Conservation (phyloP, 1,140 invertebrate genomes). For the Drosophila littoralis region DNA sequence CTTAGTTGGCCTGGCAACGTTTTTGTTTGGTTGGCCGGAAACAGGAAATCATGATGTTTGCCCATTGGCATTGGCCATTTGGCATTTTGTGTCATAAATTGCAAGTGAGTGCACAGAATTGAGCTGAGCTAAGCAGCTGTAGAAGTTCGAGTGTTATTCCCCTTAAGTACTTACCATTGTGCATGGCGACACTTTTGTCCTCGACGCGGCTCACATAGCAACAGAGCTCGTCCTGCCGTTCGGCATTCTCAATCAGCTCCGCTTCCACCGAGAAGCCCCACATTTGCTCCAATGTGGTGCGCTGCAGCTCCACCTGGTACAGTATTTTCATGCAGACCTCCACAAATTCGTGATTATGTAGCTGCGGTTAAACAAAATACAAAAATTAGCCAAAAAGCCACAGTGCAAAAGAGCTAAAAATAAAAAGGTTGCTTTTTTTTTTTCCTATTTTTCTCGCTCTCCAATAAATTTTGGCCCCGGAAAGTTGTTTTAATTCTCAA, state of each 20-base stretch:
- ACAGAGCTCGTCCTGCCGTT: constrained; percentile 97
- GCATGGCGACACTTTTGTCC: constrained; percentile 97
- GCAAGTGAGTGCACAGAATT: constrained; percentile 29
- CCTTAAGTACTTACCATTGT: constrained; percentile 90
- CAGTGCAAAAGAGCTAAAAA: constrained; percentile 8
- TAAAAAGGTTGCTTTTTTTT: constrained; percentile 19
- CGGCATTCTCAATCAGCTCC: constrained; percentile 97
- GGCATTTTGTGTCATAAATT: constrained; percentile 29
- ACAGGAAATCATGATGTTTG: neutral
- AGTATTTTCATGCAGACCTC: constrained; percentile 98
- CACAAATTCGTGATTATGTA: constrained; percentile 97
- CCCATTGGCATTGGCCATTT: constrained; percentile 18
- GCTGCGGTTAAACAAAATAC: constrained; percentile 85
- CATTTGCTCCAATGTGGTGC: constrained; percentile 95
- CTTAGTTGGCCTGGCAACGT: constrained; percentile 10
- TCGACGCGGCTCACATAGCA: constrained; percentile 98
- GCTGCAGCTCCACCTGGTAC: constrained; percentile 97
- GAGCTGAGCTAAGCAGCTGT: constrained; percentile 34
- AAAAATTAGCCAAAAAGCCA: constrained; percentile 59
- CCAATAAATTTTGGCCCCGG: constrained; percentile 52
- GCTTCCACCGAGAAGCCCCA: constrained; percentile 99
- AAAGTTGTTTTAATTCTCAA: constrained; percentile 71
- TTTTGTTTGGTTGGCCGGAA: neutral
- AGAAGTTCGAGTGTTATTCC: constrained; percentile 15
- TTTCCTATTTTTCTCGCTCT: constrained; percentile 14